Evolutionary conservation across 2,797 vertebrate genomes (phyloP).

Genomic region (Rhincodon typus): DNA sequence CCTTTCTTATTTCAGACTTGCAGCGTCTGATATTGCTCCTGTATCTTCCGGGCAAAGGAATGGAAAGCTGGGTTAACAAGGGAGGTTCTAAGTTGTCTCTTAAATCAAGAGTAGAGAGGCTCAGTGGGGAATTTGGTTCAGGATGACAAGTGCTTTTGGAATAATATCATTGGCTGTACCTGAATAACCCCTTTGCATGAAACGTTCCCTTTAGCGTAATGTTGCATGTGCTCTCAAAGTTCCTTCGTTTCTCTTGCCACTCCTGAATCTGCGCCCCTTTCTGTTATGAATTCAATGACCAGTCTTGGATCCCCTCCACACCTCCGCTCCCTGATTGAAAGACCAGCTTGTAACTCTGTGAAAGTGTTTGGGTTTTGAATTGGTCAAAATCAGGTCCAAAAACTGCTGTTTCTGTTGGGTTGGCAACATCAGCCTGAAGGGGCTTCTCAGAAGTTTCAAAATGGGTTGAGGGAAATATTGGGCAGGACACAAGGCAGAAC

Average conservation of each 20-base stretch:
- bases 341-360: too few species aligned
- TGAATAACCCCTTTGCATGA: background rate
- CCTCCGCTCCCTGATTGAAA: background rate
- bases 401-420: background rate
- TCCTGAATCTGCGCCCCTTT: background rate
- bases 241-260: background rate
- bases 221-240: background rate
- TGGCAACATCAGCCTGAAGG: background rate
- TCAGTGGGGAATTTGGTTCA: background rate
- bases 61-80: background rate
- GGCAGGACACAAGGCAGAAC: too few species aligned
- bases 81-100: too few species aligned
- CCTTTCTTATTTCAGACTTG: too few species aligned
- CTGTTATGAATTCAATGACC: background rate
- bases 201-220: background rate
- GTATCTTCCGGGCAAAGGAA: background rate
- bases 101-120: background rate
- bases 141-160: too few species aligned
- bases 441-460: background rate
- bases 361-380: too few species aligned
- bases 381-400: too few species aligned
- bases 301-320: background rate
- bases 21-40: too few species aligned
- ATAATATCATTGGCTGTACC: too few species aligned
- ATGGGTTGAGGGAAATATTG: too few species aligned